A percentile compares a stretch with the other conserved stretches of the same genome.
Conservation (phyloP, 2,888 invertebrate genomes). For the Thecocarcelia acutangulata region DNA sequence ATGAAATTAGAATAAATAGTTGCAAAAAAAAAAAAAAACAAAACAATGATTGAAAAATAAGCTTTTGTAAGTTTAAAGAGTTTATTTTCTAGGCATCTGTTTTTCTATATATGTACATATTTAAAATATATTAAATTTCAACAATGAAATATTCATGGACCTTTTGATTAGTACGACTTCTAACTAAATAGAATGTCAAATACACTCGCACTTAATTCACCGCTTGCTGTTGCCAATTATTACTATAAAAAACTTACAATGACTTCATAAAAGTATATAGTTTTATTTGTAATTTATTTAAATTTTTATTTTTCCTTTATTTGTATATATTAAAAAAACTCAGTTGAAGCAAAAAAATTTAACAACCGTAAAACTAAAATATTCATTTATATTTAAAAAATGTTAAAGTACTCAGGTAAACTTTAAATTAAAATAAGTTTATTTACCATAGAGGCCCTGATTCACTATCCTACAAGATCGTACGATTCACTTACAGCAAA, state of each 20-base stretch:
- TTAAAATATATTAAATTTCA: constrained; percentile 7
- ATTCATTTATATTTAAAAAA: no score
- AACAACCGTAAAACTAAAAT: no score
- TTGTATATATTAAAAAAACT: neutral
- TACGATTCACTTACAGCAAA: no score
- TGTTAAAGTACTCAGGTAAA: no score
- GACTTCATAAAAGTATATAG: constrained; percentile 45
- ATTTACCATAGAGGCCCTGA: no score
- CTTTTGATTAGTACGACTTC: constrained; percentile 18
- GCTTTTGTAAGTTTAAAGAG: constrained; percentile 3
- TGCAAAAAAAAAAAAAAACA: no score
- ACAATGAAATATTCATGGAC: constrained; percentile 1
- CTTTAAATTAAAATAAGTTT: no score
- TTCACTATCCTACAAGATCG: no score
- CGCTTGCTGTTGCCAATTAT: constrained; percentile 9
- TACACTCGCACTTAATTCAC: neutral
- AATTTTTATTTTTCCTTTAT: constrained; percentile 16
- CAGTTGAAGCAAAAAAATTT: neutral
- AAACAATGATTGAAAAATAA: neutral
- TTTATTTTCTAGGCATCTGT: neutral
- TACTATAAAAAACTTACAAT: constrained; percentile 38
- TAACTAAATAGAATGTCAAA: constrained; percentile 29
- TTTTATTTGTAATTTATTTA: constrained; percentile 45
- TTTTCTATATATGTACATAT: neutral
- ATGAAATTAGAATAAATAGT: neutral